Conservation (phyloP, 2,888 invertebrate genomes). For the Diplazon laetatorius region DNA sequence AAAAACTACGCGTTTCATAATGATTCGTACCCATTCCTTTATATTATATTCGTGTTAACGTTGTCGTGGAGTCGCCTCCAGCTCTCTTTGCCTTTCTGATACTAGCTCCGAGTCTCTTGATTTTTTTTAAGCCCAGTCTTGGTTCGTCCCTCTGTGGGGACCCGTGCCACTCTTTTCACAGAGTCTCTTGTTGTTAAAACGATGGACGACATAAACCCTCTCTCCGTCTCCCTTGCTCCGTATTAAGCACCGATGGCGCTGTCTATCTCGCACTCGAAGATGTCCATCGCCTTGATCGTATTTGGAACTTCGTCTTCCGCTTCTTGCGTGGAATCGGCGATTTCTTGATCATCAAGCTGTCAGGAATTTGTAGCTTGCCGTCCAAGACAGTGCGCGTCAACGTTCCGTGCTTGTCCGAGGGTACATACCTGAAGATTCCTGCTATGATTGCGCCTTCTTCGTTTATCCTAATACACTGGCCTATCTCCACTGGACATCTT, state of each 20-base stretch:
- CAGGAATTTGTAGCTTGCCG: neutral
- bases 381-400: neutral
- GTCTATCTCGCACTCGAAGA: no score
- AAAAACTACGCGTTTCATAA: neutral
- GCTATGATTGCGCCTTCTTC: slow-evolving; percentile 43
- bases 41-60: slow-evolving; percentile 29
- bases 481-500: slow-evolving; percentile 45
- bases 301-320: neutral
- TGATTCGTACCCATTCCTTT: slow-evolving; percentile 16
- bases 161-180: no score
- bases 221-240: no score
- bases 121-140: neutral
- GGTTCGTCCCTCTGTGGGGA: no score
- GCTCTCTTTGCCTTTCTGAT: neutral
- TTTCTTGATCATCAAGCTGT: neutral
- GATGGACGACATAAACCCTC: no score
- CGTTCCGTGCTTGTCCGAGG: neutral
- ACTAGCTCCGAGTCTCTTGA: slow-evolving; percentile 2
- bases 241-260: no score
- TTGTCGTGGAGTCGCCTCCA: slow-evolving; percentile 5
- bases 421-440: slow-evolving; percentile 41
- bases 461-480: slow-evolving; percentile 17
- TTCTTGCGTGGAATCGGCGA: neutral
- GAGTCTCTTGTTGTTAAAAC: no score
- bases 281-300: neutral